These are phyloP conservation scores for Nyctereutes procyonoides DNA, from an alignment of 2,113 vertebrate species.

Conservation along the genomic window DNA sequence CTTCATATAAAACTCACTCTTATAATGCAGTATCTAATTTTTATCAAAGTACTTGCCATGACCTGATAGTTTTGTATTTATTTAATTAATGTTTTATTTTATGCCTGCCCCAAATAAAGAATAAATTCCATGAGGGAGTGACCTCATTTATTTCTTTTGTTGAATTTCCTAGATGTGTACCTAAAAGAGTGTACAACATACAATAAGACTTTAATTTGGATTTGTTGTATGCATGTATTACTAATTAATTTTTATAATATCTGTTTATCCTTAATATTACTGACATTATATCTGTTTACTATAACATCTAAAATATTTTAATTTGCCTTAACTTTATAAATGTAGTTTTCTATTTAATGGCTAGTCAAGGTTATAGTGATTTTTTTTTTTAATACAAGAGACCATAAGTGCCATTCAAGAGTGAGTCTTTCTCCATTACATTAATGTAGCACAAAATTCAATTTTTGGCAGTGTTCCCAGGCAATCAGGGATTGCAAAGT, in stretches of 20 bases:
- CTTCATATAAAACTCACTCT: background rate
- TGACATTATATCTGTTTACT: background rate
- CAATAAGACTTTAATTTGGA: background rate
- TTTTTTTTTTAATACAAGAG: slow-evolving; percentile 30
- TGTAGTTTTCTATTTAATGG: slow-evolving; percentile 3
- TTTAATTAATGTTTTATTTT: background rate
- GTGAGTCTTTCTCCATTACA: slow-evolving; percentile 66
- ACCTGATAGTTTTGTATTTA: background rate
- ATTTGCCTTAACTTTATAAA: slow-evolving; percentile 54
- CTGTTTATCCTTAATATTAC: background rate
- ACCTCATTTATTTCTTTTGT: background rate
- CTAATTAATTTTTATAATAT: background rate
- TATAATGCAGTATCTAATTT: background rate
- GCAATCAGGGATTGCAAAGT: slow-evolving; percentile 68
- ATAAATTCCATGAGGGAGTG: background rate
- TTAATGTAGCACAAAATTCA: slow-evolving; percentile 72
- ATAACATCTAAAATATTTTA: slow-evolving; percentile 5
- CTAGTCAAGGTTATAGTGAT: slow-evolving; percentile 54
- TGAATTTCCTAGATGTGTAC: background rate
- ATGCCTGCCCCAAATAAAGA: background rate
- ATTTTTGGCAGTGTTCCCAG: slow-evolving; percentile 77
- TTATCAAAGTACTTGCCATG: background rate
- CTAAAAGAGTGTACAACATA: background rate
- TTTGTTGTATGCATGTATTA: background rate
- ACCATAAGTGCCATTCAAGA: slow-evolving; percentile 70